Conservation (phyloP, 2,888 invertebrate genomes). For the Microctonus hyperodae region DNA sequence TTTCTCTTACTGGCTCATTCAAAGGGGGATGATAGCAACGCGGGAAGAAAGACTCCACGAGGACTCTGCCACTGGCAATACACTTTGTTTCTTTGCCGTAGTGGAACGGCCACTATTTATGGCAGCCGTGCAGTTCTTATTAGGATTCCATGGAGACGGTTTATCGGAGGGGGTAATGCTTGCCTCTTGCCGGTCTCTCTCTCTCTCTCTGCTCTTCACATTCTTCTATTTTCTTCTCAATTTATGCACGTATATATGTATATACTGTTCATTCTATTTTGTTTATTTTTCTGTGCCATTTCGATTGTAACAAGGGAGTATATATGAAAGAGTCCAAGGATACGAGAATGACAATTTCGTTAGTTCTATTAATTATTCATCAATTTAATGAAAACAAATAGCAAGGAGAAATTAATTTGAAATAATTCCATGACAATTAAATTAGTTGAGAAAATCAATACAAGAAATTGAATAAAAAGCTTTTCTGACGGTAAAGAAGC, state of each 20-base stretch:
- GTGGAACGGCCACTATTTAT: constrained; percentile 50
- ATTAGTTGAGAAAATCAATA: not conserved
- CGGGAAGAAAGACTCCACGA: constrained; percentile 29
- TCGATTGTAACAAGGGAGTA: constrained; percentile 34
- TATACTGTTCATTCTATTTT: not conserved
- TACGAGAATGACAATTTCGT: constrained; percentile 22
- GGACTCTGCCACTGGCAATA: constrained; percentile 50
- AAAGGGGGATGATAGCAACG: constrained; percentile 14
- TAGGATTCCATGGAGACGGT: constrained; percentile 48
- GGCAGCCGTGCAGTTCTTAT: constrained; percentile 51
- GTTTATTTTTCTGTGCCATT: not conserved
- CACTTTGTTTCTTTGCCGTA: constrained; percentile 50
- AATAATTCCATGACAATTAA: not conserved
- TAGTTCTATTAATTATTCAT: constrained; percentile 38
- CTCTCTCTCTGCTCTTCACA: constrained; percentile 14
- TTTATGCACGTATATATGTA: not conserved
- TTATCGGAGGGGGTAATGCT: constrained; percentile 40
- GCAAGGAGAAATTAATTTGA: not conserved
- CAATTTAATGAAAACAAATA: constrained; percentile 16
- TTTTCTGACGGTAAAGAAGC: too few relatives aligned
- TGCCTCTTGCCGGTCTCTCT: too few relatives aligned
- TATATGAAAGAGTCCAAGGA: constrained; percentile 34
- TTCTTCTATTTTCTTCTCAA: not conserved
- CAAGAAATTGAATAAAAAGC: not conserved
- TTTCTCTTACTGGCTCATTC: constrained; percentile 19